Conservation (phyloP, 2,797 vertebrate species). For the Echeneis naucrates region DNA sequence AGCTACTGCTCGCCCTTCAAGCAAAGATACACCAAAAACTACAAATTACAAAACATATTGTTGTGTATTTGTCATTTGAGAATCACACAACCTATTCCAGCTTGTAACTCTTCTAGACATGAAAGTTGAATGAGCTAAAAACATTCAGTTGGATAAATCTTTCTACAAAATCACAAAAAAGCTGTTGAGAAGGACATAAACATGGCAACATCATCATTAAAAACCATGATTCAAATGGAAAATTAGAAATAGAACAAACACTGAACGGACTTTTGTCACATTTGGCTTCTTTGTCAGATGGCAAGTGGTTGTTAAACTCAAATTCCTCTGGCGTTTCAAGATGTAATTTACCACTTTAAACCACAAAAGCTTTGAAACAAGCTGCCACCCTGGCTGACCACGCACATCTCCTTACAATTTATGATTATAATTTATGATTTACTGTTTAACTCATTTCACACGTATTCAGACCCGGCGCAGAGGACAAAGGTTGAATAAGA, state of each 20-base stretch:
- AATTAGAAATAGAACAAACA: constrained; percentile 8
- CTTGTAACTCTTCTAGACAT: neutral
- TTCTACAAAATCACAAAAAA: neutral
- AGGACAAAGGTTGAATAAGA: constrained; percentile 17
- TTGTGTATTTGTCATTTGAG: neutral
- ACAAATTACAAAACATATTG: neutral
- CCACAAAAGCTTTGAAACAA: constrained; percentile 5
- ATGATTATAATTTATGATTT: too few species aligned
- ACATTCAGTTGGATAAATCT: neutral
- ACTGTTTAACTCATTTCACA: too few species aligned
- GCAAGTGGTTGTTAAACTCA: constrained; percentile 18
- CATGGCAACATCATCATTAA: neutral
- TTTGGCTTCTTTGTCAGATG: neutral
- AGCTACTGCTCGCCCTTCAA: constrained; percentile 1
- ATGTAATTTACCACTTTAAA: constrained; percentile 9
- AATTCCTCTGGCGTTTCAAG: constrained; percentile 5
- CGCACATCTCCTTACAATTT: constrained; percentile 6
- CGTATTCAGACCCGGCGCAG: constrained; percentile 3
- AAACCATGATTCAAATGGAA: neutral
- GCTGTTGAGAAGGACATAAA: neutral
- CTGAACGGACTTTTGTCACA: neutral
- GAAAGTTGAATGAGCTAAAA: neutral
- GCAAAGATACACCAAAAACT: neutral
- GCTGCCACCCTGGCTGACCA: neutral
- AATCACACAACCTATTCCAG: neutral